Evolutionary conservation across 2,113 vertebrate species (phyloP), one percentile per base, ranked within the genome.

Genomic region (Actinemys pallida): DNA sequence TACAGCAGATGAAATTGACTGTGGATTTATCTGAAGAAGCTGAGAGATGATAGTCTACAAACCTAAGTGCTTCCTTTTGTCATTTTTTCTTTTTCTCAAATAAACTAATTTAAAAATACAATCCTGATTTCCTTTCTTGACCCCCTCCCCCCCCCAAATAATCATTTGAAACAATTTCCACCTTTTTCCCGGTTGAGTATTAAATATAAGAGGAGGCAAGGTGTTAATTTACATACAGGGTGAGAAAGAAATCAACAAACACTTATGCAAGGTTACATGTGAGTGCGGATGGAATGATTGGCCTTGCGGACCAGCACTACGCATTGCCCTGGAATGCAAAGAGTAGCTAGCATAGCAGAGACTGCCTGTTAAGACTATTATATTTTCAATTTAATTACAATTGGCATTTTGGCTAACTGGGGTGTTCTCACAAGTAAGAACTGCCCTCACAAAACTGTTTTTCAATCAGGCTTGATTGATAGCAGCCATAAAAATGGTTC

Each of bases 331-430:
- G 90, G 84, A 92, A 75, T 83, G 59, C 81, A 39, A 50, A 81
- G 39, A 49, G 13, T 82, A 79, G 85, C 62, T 56, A 75, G 22
- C 86, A 59, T 54, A 83, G 87, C 82, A 54, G 62, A 72, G 42
- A 57, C 76, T 75, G 39, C 62, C 50, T 57, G 31, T 53, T 53
- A 57, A 83, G 87, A 83, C 52, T 83, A 52, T 83, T 54, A 22
- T 27, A 92, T 86, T 81, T 56, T 90, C 65, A 56, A 47, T 84
- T 83, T 86, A 92, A 87, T 87, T 82, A 65, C 90, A 82, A 83
- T 14, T 81, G 57, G 59, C 59, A 87, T 39, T 69, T 22, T 29
- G 81, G 75, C 78, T 87, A 42, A 75, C 10, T 42, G n/a, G 39
- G 29, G 24, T 83, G 72, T n/a, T 39, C 82, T 72, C 57, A 80